Base-by-base conservation (phyloP, 2,113 vertebrate genomes). In the Oostethus manadensis region DNA sequence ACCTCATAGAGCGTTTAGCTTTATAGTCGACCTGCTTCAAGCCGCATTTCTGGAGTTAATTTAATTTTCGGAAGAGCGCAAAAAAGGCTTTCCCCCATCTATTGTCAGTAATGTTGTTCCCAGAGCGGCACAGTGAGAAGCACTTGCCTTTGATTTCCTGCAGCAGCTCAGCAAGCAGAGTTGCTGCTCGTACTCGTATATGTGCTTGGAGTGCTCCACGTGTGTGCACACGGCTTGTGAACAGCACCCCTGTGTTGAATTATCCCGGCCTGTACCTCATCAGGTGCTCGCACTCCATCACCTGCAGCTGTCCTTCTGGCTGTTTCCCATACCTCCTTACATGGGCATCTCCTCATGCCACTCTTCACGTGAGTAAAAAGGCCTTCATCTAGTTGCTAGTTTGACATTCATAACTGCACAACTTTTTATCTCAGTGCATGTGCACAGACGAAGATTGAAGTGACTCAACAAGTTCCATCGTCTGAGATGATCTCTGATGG, bases 321-420 rank as follows among this genome's bases (percentile, higher is more conserved):
- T 6, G 8, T 22, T 68, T 58, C 51, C 63, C n/a, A 35, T n/a
- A 56, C 43, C n/a, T 75, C 68, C 53, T 69, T 72, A 70, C 59
- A 62, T 15, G 66, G 51, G 59, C 40, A 48, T 57, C 47, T 60
- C 17, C 56, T 66, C 51, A 51, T 44, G 51, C 60, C 23, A 11
- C 53, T 44, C 29, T 57, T 56, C 44, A 66, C 53, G 67, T 55
- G 56, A 80, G 68, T 59, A 73, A 57, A 72, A 74, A 54, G 47
- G 38, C 38, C 20, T 7, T 45, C 73, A 84, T 77, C 64, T 75
- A 54, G 8, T 20, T 59, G 71, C 9, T 63, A 55, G 60, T 72
- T 60, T 29, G 58, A 78, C 71, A 67, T 81, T 82, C 75, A 82
- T 86, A 78, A 70, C 46, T 23, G 50, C 56, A 66, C 51, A 10